Base-by-base conservation (phyloP, 2,113 vertebrate species). In the Hippocampus guttulatus region DNA sequence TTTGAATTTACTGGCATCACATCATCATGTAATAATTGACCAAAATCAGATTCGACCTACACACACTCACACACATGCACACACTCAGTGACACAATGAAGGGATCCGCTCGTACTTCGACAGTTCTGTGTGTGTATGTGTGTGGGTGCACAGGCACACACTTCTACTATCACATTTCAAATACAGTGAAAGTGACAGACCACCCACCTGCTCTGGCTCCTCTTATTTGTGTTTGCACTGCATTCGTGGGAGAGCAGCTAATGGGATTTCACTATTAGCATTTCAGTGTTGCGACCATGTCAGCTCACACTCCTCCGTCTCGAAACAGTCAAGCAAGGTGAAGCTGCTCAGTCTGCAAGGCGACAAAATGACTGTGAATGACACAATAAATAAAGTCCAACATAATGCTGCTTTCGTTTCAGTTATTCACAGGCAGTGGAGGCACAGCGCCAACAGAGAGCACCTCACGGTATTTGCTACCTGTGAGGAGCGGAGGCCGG, bases 231-330 rank as follows among this genome's bases (percentile, higher is more conserved):
- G 86, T 89, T 80, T 79, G 62, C 79, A 70, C 64, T 74, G 80
- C 80, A 27, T 87, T 80, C 79, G 87, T 88, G 80, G 89, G 85
- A 87, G 84, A 85, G 80, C 84, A 82, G 83, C 75, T 91, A 91
- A 91, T 89, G 82, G 87, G 89, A 91, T 91, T 90, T 88, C 77
- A 67, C 86, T 89, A 89, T 90, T 87, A 84, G 86, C 82, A 78
- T 78, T 87, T 86, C 80, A 75, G 80, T 75, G 84, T 66, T 81
- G 82, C 79, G 82, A 66, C 81, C 82, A 69, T 86, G 86, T 91
- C 87, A 84, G 84, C 82, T 80, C 73, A 76, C 68, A 85, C 87
- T 84, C 88, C 87, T 87, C 87, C 80, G 60, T 74, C 78, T 69
- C 43, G 55, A 55, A 74, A 60, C 76, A 85, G 83, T 80, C 84